These are phyloP conservation scores for Dolichoris vasculosae DNA, from an alignment of 1,140 invertebrate genomes.

Conservation along the genomic window DNA sequence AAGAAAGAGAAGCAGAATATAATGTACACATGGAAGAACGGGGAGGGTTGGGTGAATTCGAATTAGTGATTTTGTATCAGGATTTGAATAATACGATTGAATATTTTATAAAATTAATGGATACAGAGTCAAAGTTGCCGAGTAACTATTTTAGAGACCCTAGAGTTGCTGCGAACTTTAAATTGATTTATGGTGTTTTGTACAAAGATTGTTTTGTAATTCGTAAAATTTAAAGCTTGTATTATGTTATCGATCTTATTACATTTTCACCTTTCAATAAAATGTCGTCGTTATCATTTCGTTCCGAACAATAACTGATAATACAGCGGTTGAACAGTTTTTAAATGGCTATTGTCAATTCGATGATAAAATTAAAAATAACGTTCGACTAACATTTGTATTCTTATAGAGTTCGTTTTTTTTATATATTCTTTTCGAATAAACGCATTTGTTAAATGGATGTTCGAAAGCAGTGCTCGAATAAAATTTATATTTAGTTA, in stretches of 20 bases:
- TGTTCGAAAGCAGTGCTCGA: too few relatives aligned
- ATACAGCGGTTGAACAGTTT: background rate
- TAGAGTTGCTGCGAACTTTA: background rate
- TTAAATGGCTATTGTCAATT: background rate
- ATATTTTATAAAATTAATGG: conserved; percentile 40
- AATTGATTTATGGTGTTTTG: background rate
- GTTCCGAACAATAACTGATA: too few relatives aligned
- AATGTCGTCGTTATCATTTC: background rate
- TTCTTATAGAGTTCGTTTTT: background rate
- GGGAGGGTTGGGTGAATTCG: conserved; percentile 15
- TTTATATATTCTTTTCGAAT: too few relatives aligned
- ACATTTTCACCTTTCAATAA: background rate
- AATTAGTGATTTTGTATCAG: conserved; percentile 48
- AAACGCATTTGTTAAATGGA: too few relatives aligned
- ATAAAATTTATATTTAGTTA: too few relatives aligned
- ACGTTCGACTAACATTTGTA: background rate
- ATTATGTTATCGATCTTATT: background rate
- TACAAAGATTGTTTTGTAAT: background rate
- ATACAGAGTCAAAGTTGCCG: background rate
- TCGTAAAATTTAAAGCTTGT: background rate
- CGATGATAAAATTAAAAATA: background rate
- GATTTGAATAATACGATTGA: conserved; percentile 50
- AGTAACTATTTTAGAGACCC: background rate
- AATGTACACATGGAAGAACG: background rate
- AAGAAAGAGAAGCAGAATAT: background rate